Percentiles rank a stretch among this genome's conserved stretches.
phyloP scores from a whole-genome alignment of 2,888 invertebrate genomes.

The Hypena proboscidalis region DNA sequence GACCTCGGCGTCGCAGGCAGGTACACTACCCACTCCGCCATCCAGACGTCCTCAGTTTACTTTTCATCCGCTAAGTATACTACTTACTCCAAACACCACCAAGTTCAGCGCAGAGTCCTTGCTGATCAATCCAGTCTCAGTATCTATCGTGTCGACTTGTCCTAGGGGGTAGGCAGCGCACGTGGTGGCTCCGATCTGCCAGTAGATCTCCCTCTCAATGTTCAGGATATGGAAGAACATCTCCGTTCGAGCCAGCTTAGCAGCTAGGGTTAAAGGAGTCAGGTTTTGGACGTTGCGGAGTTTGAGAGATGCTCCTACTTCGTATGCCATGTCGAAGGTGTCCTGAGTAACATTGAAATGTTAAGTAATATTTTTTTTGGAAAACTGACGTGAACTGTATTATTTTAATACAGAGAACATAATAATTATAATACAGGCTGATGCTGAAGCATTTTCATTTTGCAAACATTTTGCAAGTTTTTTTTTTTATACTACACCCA shows the following conservation, averaged over 20 bases:
- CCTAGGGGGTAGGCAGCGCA: constrained; percentile 98
- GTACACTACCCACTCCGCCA: too few species aligned
- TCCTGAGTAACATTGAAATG: too few species aligned
- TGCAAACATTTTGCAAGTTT: too few species aligned
- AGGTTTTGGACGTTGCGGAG: constrained; percentile 94
- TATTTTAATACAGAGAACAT: too few species aligned
- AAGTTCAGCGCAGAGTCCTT: constrained; percentile 97
- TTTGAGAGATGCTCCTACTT: constrained; percentile 95
- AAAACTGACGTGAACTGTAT: too few species aligned
- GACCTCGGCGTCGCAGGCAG: too few species aligned
- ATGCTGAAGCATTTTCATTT: too few species aligned
- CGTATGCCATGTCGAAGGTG: constrained; percentile 97
- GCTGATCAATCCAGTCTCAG: constrained; percentile 95
- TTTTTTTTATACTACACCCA: too few species aligned
- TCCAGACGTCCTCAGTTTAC: too few species aligned
- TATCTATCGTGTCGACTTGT: constrained; percentile 97
- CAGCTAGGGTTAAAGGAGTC: constrained; percentile 96
- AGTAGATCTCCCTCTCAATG: constrained; percentile 97
- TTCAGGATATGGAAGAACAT: constrained; percentile 99
- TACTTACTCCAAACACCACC: constrained; percentile 97
- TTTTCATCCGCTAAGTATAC: constrained; percentile 6
- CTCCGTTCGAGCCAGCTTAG: constrained; percentile 96
- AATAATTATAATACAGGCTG: too few species aligned
- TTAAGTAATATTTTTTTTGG: too few species aligned
- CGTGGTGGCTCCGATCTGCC: constrained; percentile 98